Evolutionary conservation across 2,797 vertebrate species (phyloP), one percentile per base, ranked within the genome.

Genomic region (Urocyon cinereoargenteus): DNA sequence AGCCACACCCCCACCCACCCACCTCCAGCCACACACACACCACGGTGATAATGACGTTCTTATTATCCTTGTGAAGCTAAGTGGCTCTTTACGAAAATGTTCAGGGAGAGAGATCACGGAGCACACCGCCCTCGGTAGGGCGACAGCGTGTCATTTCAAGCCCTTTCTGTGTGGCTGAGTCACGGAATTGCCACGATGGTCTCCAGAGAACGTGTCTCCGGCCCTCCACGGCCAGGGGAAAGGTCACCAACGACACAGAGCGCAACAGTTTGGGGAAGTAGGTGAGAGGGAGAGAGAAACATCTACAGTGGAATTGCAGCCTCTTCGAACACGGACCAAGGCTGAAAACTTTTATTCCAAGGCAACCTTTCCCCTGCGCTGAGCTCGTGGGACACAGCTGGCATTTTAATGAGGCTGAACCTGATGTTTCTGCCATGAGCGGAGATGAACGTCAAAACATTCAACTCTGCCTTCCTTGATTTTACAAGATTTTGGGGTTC

Each of bases 181-280:
- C 87, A 49, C 62, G 36, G 22, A 86, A 93, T 12, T 70, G 45
- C 40, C 86, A 92, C 10, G 1, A 24, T 21, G 3, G 21, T 64
- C 57, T 91, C 93, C 68, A 91, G 77, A 94, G 70, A 86, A 66
- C 34, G 19, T 51, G 18, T 64, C 22, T 72, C 10, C 10, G 92
- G 82, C 31, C 55, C 57, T 94, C 53, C 28, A n/a, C 19, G 5
- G 78, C 93, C 40, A 90, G 85, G 89, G 84, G 57, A 97, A 97
- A 98, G 95, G 97, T 98, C 93, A 94, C 73, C 90, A 86, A 8
- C 4, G 40, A 87, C 61, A 57, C 70, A 91, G 83, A 92, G 75
- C n/a, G 53, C 12, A 15, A 19, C 53, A 68, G 49, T 66, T 34
- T 64, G 40, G 96, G 94, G 95, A 95, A 97, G 90, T 95, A 57